Evolutionary conservation across 1,140 invertebrate species (phyloP), one percentile per base, ranked within the genome.

Genomic region (Drosophila setifemur): DNA sequence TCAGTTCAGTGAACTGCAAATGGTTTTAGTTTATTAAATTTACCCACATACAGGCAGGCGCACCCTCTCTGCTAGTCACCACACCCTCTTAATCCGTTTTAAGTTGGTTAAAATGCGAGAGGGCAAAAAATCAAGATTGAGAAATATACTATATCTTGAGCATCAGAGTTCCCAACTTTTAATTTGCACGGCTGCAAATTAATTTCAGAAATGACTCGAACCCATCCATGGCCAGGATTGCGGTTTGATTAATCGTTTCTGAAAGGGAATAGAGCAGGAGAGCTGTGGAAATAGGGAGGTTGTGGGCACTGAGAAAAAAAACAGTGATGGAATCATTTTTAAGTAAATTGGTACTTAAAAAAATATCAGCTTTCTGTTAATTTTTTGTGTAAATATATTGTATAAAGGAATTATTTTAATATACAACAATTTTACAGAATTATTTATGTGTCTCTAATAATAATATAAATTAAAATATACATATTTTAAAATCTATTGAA

Each of bases 1-100:
- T 82, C 86, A 88, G 86, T 89, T 88, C 86, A 88, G 54, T 88
- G 86, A 88, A 88, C 86, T 89, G 86, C 53, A 85, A 88, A 88
- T 81, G 68, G 79, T 87, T 87, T 81, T 82, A 88, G 75, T 86
- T 88, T 86, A 88, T 88, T 88, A 88, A 88, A 88, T 88, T 88
- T 85, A 28, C 47, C 57, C 70, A 29, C 25, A 50, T 14, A 18
- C 29, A 25, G 25, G 37, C 6, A n/a, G 19, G 26, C 42, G 28
- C 33, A 19, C 23, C 2, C 52, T 14, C 11, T 37, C 39, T 21
- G 18, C 3, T 9, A 9, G 7, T 26, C 11, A 23, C 35, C 21
- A 12, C 7, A 29, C 19, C n/a, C 35, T 47, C n/a, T 31, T 53
- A 81, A 73, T 76, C 72, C 53, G 75, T 79, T 71, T 76, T 63